Percentiles rank a stretch among this genome's conserved stretches.
Evolutionary conservation across 2,797 vertebrate genomes (phyloP).

Genomic region (Dromococcyx pavoninus): DNA sequence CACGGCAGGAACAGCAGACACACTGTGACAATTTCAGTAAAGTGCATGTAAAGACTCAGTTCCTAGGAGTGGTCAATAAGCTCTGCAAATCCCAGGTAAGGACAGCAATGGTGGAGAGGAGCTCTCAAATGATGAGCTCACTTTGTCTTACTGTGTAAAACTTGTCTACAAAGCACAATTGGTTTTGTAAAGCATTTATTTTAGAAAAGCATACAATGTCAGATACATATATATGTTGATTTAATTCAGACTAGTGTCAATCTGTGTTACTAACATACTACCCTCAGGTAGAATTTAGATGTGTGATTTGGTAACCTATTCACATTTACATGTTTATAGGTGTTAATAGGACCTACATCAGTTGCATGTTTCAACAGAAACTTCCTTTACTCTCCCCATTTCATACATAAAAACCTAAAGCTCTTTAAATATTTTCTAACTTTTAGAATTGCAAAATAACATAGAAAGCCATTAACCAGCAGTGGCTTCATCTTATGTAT

Average conservation of each 20-base stretch:
- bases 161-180: not conserved
- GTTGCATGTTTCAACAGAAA: not conserved
- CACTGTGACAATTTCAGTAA: not conserved
- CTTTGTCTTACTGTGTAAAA: not conserved
- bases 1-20: not conserved
- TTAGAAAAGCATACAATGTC: not conserved
- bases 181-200: not conserved
- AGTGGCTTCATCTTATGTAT: not conserved
- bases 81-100: not conserved
- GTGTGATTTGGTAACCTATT: not conserved
- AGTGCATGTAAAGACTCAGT: not conserved
- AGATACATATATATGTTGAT: not conserved
- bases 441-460: not conserved
- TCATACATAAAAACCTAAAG: not conserved
- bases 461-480: not conserved
- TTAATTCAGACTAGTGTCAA: not conserved
- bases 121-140: not conserved
- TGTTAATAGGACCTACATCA: slow-evolving; percentile 9
- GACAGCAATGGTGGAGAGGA: not conserved
- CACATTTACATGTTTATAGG: slow-evolving; percentile 8
- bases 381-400: not conserved
- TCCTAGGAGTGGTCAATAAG: not conserved
- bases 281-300: not conserved
- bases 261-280: not conserved
- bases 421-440: not conserved